phyloP scores from a whole-genome alignment of 2,797 vertebrate genomes.

The Intellagama lesueurii region DNA sequence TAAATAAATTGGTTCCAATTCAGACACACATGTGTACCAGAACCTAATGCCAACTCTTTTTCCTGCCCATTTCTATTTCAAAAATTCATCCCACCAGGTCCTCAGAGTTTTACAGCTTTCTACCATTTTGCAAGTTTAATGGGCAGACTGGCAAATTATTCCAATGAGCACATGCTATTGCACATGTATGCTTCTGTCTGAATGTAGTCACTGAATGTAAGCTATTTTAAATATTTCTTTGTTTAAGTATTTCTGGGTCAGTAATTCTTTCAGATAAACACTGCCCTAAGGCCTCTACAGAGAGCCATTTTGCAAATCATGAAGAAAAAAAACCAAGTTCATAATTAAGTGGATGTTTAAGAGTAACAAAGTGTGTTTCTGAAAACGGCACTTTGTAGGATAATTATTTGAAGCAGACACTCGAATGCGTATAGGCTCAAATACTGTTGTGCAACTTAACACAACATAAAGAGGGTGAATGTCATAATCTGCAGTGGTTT shows the following conservation, averaged over 20 bases:
- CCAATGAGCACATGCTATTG: neutral
- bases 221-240: neutral
- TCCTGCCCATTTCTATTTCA: neutral
- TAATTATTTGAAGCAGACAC: too few species aligned
- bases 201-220: neutral
- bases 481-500: too few species aligned
- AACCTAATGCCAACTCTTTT: neutral
- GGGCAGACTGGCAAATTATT: neutral
- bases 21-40: neutral
- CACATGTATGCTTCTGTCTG: neutral
- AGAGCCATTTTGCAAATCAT: neutral
- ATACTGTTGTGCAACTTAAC: too few species aligned
- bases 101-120: neutral
- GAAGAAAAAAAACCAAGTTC: neutral
- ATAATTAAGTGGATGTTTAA: neutral
- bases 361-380: neutral
- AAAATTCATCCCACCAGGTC: neutral
- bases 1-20: neutral
- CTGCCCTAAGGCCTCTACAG: neutral
- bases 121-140: neutral
- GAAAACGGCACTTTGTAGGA: neutral
- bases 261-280: neutral
- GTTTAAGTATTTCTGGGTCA: neutral
- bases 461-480: too few species aligned
- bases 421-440: too few species aligned